Conservation (phyloP, 2,888 invertebrate genomes). For the Ormyrus labotus region DNA sequence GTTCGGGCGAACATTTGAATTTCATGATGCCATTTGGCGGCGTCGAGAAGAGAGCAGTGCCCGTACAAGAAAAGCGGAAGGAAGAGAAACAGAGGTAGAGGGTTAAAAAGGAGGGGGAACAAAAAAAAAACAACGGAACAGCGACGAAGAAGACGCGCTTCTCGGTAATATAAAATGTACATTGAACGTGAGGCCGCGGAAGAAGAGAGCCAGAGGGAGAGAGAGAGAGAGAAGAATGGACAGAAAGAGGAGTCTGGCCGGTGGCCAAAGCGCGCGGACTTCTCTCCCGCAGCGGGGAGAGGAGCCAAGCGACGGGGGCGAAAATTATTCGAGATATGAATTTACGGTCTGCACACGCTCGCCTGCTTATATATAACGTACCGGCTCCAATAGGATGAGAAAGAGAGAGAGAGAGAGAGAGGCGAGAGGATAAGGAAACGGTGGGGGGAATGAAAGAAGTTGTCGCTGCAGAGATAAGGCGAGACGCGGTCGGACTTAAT, state of each 20-base stretch:
- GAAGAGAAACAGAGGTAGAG: slow-evolving; percentile 36
- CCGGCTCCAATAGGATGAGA: not conserved
- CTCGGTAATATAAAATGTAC: slow-evolving; percentile 54
- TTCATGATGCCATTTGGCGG: slow-evolving; percentile 58
- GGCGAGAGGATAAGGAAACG: slow-evolving; percentile 3
- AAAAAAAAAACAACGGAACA: too few species aligned
- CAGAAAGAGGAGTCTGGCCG: slow-evolving; percentile 59
- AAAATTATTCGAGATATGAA: slow-evolving; percentile 75
- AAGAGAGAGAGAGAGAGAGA: slow-evolving; percentile 9
- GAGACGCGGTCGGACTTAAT: slow-evolving; percentile 63
- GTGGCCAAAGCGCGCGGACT: slow-evolving; percentile 63
- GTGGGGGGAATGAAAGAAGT: slow-evolving; percentile 46
- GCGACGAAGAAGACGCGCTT: slow-evolving; percentile 1
- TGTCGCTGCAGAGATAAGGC: slow-evolving; percentile 57
- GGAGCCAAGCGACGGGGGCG: slow-evolving; percentile 62
- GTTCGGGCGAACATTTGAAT: slow-evolving; percentile 53
- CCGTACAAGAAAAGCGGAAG: slow-evolving; percentile 46
- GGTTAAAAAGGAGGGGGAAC: not conserved
- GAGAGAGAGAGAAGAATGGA: slow-evolving; percentile 46
- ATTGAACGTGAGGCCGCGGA: slow-evolving; percentile 59
- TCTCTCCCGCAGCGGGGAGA: slow-evolving; percentile 32
- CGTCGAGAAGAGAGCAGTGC: slow-evolving; percentile 14
- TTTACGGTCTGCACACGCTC: slow-evolving; percentile 64
- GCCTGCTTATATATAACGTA: slow-evolving; percentile 11
- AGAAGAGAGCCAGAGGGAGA: slow-evolving; percentile 17